Evolutionary conservation across 2,888 invertebrate species (phyloP), one percentile per base, ranked within the genome.

Genomic region (Blera fallax): DNA sequence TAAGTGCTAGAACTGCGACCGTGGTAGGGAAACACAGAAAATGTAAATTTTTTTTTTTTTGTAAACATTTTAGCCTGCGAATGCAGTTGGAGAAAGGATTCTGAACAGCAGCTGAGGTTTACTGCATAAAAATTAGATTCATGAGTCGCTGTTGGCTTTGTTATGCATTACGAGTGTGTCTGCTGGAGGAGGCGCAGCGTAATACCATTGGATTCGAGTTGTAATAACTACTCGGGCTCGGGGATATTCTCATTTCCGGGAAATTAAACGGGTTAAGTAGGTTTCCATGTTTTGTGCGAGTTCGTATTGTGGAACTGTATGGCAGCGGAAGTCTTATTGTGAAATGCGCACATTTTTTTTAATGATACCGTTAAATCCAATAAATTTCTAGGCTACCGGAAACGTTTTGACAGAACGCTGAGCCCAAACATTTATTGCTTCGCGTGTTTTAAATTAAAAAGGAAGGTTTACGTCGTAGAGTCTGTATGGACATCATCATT

Each of bases 161-260:
- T 34, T 72, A 40, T 62, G 79, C 54, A 64, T 54, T 40, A 14
- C 16, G 14, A 3, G 34, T 14, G 34, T 67, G 29, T 45, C 29
- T 24, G 34, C 67, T 16, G 10, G 21, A 40, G 48, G n/a, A 7
- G 62, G 54, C 24, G 29, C 10, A 29, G 40, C 24, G 29, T 48
- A 37, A 69, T 56, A 24, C 32, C 72, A 67, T 54, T 78, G 77
- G 72, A 54, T 73, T 62, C 27, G 16, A 62, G 60, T 73, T 83
- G 67, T 78, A 77, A 62, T 78, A 83, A 83, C 67, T 32, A n/a
- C 67, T 77, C 45, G 67, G 72, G 62, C 67, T 77, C 45, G 67
- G 72, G 62, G 73, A 56, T 73, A 78, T 73, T 73, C 73, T 83
- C 73, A 83, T 83, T 83, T 83, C 83, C 78, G 67, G 83, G 32